Conservation (phyloP, 2,797 vertebrate species). For the Intellagama lesueurii region DNA sequence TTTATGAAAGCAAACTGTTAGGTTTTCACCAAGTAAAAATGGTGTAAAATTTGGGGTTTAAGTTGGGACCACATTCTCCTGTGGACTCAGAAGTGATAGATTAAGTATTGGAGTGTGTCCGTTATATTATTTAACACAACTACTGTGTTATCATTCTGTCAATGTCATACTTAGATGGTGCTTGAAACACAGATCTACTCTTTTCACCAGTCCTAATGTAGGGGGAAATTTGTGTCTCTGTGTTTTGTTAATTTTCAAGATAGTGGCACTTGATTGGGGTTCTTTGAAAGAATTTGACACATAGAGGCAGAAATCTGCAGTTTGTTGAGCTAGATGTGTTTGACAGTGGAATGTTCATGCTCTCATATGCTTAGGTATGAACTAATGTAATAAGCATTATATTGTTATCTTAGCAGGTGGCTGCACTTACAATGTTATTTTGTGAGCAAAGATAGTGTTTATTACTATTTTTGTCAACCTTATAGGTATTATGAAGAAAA, state of each 20-base stretch:
- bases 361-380: slow-evolving; percentile 21
- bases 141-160: no score
- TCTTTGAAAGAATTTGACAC: slow-evolving; percentile 3
- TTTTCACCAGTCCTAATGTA: background rate
- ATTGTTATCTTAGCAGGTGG: slow-evolving; percentile 1
- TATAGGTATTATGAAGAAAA: background rate
- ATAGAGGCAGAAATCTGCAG: slow-evolving; percentile 3
- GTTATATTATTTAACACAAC: no score
- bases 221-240: background rate
- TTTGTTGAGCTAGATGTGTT: slow-evolving; percentile 11
- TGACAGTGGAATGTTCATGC: background rate
- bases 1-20: no score
- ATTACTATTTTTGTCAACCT: background rate
- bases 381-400: slow-evolving; percentile 28
- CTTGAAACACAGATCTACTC: background rate
- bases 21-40: no score
- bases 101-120: no score
- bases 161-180: background rate
- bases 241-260: slow-evolving; percentile 3
- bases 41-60: no score
- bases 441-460: slow-evolving; percentile 14
- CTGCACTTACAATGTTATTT: background rate
- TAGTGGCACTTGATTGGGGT: background rate
- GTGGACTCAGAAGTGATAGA: no score
- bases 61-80: no score